A percentile compares a stretch with the other conserved stretches of the same genome.
Conservation (phyloP, 2,113 vertebrate species). For the Eudyptes chrysolophus region DNA sequence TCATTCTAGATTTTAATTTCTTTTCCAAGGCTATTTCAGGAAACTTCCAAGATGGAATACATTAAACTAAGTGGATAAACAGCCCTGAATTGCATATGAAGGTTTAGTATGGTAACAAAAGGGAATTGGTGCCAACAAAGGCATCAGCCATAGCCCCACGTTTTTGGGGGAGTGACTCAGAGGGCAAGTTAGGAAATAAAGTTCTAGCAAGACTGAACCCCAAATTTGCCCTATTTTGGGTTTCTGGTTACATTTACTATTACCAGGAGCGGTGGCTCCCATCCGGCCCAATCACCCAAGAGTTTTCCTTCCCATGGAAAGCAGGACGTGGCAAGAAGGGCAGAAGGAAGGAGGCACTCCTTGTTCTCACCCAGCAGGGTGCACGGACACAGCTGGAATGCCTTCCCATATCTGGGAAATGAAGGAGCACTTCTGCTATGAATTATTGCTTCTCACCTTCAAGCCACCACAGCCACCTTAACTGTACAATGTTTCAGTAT, state of each 20-base stretch:
- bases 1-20: neutral
- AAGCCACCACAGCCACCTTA: neutral
- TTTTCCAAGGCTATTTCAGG: conserved; percentile 19
- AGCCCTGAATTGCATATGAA: neutral
- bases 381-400: neutral
- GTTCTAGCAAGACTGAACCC: neutral
- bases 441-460: neutral
- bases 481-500: neutral
- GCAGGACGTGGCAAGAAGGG: neutral
- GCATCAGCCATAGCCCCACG: neutral
- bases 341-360: neutral
- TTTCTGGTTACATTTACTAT: neutral
- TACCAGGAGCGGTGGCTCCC: neutral
- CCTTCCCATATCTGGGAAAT: neutral
- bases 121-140: neutral
- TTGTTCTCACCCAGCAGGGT: neutral
- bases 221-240: neutral
- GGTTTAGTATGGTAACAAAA: neutral
- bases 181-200: neutral
- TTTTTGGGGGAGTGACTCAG: neutral
- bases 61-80: neutral
- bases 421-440: neutral
- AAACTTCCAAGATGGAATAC: neutral
- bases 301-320: neutral
- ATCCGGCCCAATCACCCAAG: rapidly evolving